Evolutionary conservation across 2,888 invertebrate species (phyloP), one percentile per base, ranked within the genome.

Genomic region (Agrotis ipsilon): DNA sequence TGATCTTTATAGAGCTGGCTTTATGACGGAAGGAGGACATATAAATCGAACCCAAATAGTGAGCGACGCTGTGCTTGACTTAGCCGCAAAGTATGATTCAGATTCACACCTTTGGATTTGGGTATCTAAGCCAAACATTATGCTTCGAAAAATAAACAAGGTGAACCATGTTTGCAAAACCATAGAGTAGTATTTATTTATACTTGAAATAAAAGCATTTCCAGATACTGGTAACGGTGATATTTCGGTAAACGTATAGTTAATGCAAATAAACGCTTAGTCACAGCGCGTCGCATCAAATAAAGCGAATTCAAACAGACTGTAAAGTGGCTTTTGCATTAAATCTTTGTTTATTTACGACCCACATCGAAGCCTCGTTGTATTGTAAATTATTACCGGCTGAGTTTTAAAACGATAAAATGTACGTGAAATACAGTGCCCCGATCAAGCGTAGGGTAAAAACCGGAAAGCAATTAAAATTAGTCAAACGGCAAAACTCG

Each of bases 391-490:
- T 92, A 94, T 90, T 89, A 86, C 86, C 75, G 82, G 83, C 78
- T 83, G 85, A 89, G 89, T 90, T 91, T 92, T 89, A 89, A 90
- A 92, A 90, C 92, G 87, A 93, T 93, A 92, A 93, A 93, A 88
- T 90, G 83, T 89, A 85, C 88, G 88, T 93, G 89, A 92, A 92
- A 92, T 91, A 92, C 90, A 88, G 87, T 85, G 85, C 87, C 83
- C 87, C 72, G 88, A 92, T 92, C 89, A 88, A 89, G 86, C 87
- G 88, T 78, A 83, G 87, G 86, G 89, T 93, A 91, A 93, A 94
- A 93, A 92, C 91, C 85, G 88, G 86, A 88, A 85, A 89, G 91
- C 89, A 91, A 93, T 94, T 93, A 93, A 94, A 94, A 94, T 94
- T 93, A 93, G 92, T 92, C 89, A 92, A 94, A 94, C 88, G 88